Conservation (phyloP, 2,797 vertebrate genomes). For the Pyrrhura leucotis region DNA sequence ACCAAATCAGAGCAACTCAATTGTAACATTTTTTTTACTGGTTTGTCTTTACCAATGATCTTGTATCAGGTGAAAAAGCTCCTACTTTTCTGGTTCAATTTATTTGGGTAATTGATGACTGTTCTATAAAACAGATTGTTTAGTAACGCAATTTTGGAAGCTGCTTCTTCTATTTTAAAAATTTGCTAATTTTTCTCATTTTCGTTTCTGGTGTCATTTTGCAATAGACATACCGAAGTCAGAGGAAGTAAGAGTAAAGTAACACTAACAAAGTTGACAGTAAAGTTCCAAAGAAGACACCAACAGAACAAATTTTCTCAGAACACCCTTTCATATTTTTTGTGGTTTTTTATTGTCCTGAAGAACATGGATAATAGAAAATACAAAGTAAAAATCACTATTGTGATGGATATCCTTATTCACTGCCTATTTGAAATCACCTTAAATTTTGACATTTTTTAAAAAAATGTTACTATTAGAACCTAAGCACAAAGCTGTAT, state of each 20-base stretch:
- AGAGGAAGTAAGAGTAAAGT: not conserved
- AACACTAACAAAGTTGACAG: not conserved
- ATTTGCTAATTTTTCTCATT: not conserved
- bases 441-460: conserved; percentile 26
- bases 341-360: not conserved
- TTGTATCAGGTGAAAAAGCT: not conserved
- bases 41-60: not conserved
- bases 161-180: not conserved
- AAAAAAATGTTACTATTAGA: not conserved
- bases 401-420: conserved; percentile 24
- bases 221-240: not conserved
- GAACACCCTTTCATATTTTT: not conserved
- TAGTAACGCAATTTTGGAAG: not conserved
- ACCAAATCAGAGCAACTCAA: not conserved
- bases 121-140: not conserved
- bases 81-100: not conserved
- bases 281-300: not conserved
- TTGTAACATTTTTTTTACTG: not conserved
- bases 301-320: not conserved
- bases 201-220: not conserved
- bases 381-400: not conserved
- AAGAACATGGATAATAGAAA: not conserved
- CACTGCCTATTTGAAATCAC: not conserved
- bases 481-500: not conserved
- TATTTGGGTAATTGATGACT: not conserved